Conservation (phyloP, 2,888 invertebrate species). For the Ceratothoa steindachneri region DNA sequence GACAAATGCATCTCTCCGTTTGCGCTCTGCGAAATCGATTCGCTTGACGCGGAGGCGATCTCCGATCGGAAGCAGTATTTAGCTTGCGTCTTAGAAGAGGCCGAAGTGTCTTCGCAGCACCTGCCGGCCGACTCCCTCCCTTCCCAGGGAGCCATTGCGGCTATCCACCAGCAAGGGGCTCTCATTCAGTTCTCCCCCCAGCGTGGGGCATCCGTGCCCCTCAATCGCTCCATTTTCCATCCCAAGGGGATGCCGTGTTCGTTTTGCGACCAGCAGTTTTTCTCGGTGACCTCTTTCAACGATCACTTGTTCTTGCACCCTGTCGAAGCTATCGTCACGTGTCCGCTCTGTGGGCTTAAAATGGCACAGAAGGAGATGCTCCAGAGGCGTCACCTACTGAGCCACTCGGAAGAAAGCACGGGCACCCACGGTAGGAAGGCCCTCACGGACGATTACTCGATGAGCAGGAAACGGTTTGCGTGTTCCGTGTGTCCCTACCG, state of each 20-base stretch:
- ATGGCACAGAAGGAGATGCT: not conserved
- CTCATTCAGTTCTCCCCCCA: not conserved
- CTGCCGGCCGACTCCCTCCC: not conserved
- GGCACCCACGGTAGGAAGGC: not conserved
- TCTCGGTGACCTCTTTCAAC: not conserved
- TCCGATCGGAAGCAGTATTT: not conserved
- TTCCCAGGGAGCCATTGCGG: not conserved
- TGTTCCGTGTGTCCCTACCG: slow-evolving; percentile 56
- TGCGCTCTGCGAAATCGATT: not conserved
- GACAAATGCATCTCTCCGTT: not conserved
- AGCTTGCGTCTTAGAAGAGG: not conserved
- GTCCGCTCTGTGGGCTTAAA: not conserved
- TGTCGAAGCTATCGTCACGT: not conserved
- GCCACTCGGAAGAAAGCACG: not conserved
- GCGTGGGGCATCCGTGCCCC: not conserved
- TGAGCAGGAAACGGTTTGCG: slow-evolving; percentile 73
- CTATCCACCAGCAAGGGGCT: not conserved
- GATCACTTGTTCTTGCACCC: not conserved
- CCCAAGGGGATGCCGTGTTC: not conserved
- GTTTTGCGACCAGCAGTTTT: not conserved
- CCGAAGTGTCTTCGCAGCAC: not conserved
- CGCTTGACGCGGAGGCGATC: not conserved
- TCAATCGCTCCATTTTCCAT: not conserved
- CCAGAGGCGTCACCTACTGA: not conserved
- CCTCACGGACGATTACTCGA: not conserved